These are phyloP conservation scores for Pelmatolapia mariae DNA, from an alignment of 2,113 vertebrate genomes.

Conservation along the genomic window DNA sequence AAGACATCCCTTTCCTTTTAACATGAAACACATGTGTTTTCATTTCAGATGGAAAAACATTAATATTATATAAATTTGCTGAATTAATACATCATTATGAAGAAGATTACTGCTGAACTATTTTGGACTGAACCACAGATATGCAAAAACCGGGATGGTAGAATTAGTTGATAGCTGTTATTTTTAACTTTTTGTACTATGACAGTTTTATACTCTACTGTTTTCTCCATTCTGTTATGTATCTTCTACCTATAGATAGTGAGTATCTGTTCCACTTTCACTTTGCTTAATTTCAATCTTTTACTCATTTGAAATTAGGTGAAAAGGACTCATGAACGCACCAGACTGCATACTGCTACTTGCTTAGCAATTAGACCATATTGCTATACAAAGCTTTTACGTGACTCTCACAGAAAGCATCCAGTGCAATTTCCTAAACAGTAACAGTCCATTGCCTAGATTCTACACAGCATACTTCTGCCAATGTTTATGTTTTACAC, in stretches of 20 bases:
- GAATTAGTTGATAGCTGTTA: not conserved
- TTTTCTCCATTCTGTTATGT: not conserved
- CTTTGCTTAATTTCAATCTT: not conserved
- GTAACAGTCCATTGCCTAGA: not conserved
- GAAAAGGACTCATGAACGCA: not conserved
- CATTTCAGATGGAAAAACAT: not conserved
- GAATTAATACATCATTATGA: not conserved
- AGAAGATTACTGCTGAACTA: not conserved
- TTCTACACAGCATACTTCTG: not conserved
- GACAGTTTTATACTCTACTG: not conserved
- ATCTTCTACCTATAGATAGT: not conserved
- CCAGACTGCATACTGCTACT: not conserved
- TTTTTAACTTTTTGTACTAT: not conserved
- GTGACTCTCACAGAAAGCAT: not conserved
- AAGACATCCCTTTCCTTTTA: not conserved
- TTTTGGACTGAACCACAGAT: not conserved
- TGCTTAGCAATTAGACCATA: not conserved
- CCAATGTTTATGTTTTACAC: not conserved
- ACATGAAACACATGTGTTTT: not conserved
- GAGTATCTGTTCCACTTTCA: not conserved
- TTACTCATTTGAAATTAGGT: not conserved
- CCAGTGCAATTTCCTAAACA: not conserved
- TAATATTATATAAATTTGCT: not conserved
- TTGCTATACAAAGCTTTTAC: not conserved
- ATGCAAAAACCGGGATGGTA: not conserved